A percentile compares a stretch with the other conserved stretches of the same genome.
These are phyloP conservation scores for Artibeus lituratus DNA, from an alignment of 2,797 vertebrate species.

Conservation along the genomic window DNA sequence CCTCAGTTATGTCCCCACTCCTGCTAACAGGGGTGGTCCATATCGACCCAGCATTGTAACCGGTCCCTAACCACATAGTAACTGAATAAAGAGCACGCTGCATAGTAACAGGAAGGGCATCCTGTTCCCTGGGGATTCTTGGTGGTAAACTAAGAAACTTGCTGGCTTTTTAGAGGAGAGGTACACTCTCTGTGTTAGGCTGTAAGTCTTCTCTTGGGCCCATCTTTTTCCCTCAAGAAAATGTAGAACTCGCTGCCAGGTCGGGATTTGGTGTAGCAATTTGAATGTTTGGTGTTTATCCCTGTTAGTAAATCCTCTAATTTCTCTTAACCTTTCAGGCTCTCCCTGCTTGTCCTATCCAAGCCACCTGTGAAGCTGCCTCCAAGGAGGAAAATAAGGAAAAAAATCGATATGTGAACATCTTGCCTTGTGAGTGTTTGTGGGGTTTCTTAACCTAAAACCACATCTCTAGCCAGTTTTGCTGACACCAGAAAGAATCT, in stretches of 20 bases:
- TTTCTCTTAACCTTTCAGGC: slow-evolving; percentile 83
- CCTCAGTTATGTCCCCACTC: background rate
- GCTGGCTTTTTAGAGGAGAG: background rate
- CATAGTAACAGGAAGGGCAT: background rate
- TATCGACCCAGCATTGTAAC: background rate
- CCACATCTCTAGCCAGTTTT: background rate
- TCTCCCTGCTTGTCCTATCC: slow-evolving; percentile 96
- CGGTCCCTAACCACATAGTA: background rate
- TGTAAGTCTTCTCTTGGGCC: background rate
- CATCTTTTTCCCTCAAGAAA: background rate
- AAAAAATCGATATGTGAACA: slow-evolving; percentile 99
- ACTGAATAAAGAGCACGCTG: background rate
- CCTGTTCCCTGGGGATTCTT: background rate
- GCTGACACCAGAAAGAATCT: slow-evolving; percentile 25
- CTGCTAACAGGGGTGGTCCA: background rate
- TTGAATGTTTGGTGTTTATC: background rate
- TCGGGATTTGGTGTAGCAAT: background rate
- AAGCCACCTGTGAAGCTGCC: slow-evolving; percentile 96
- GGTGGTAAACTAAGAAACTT: background rate
- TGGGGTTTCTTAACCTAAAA: slow-evolving; percentile 44
- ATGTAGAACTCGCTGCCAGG: background rate
- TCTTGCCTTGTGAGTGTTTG: slow-evolving; percentile 93
- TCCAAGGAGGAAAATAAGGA: slow-evolving; percentile 99
- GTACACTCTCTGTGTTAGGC: background rate
- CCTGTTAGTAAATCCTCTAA: slow-evolving; percentile 38